Conservation (phyloP, 2,113 vertebrate species). For the Oceanodroma tethys region DNA sequence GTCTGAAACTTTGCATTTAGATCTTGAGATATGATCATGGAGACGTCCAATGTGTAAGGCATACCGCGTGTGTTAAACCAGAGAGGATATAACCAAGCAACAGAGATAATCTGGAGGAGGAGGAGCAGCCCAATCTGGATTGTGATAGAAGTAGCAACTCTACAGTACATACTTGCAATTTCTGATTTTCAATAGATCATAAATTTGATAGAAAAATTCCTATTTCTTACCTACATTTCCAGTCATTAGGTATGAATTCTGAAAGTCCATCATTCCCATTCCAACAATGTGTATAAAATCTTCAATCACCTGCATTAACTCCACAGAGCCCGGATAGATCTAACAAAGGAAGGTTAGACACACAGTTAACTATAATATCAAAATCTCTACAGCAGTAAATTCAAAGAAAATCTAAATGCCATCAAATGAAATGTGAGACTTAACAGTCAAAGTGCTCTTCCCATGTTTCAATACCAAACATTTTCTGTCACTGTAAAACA, state of each 20-base stretch:
- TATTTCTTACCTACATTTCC: conserved; percentile 97
- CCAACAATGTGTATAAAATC: conserved; percentile 99
- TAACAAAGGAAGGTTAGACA: conserved; percentile 68
- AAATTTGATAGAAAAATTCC: conserved; percentile 52
- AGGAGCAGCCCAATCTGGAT: background rate
- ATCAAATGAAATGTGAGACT: background rate
- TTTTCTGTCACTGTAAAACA: background rate
- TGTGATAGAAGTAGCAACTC: background rate
- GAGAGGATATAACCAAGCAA: background rate
- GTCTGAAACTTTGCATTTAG: background rate
- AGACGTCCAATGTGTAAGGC: background rate
- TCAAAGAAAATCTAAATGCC: background rate
- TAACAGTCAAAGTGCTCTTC: background rate
- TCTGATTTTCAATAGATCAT: conserved; percentile 58
- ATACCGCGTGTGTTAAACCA: background rate
- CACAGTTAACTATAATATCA: background rate
- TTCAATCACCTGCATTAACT: conserved; percentile 99
- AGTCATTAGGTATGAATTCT: conserved; percentile 99
- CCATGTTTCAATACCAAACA: background rate
- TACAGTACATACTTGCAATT: conserved; percentile 56
- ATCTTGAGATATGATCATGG: background rate
- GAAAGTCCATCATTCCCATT: conserved; percentile 99
- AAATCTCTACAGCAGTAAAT: background rate
- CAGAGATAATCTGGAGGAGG: background rate
- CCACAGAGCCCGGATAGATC: conserved; percentile 97